Conservation (phyloP, 2,113 vertebrate genomes). For the Saccopteryx bilineata region DNA sequence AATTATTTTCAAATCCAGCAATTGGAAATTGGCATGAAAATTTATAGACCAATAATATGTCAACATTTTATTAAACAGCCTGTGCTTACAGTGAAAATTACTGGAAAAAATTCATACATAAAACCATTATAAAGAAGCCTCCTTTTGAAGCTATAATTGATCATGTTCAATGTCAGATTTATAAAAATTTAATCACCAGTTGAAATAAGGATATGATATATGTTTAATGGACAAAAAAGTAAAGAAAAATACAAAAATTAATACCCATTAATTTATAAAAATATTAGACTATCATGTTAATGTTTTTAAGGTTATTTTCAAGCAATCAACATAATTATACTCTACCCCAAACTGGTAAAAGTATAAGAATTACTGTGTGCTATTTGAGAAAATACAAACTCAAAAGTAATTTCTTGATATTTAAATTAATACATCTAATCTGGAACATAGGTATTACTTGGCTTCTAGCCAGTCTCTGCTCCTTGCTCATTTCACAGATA, state of each 20-base stretch:
- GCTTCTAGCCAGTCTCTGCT: neutral
- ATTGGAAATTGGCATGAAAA: neutral
- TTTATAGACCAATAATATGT: neutral
- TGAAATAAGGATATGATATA: neutral
- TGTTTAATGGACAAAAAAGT: neutral
- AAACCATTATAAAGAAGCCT: slow-evolving; percentile 21
- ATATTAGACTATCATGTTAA: neutral
- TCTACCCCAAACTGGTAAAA: neutral
- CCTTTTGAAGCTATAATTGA: slow-evolving; percentile 5
- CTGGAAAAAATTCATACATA: neutral
- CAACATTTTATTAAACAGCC: neutral
- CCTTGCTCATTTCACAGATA: neutral
- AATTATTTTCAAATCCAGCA: neutral
- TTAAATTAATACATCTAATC: slow-evolving; percentile 1
- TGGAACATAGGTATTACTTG: neutral
- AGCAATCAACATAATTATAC: neutral
- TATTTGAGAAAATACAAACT: neutral
- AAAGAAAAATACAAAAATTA: neutral
- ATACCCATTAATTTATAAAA: neutral
- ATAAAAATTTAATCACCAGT: slow-evolving; percentile 8
- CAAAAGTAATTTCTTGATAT: neutral
- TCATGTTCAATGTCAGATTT: neutral
- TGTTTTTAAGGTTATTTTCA: neutral
- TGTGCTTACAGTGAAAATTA: slow-evolving; percentile 39
- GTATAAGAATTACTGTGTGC: neutral